Percentiles rank a stretch among this genome's conserved stretches.
Evolutionary conservation across 2,797 vertebrate genomes (phyloP).

Genomic region (Cuculus canorus): DNA sequence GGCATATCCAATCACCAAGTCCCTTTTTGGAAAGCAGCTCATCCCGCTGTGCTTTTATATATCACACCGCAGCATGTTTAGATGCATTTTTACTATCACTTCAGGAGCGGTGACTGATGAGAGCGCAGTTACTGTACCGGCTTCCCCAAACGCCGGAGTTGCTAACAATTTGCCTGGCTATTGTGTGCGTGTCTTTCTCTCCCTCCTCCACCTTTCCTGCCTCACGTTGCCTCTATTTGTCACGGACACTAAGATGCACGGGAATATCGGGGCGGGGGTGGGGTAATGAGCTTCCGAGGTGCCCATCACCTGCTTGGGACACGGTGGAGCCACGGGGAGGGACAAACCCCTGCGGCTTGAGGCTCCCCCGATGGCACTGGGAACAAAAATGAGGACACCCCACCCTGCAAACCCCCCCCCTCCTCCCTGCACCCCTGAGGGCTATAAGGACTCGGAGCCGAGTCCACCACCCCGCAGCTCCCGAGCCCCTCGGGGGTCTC

Average conservation of each 20-base stretch:
- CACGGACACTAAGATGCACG: conserved; percentile 21
- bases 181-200: conserved; percentile 44
- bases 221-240: conserved; percentile 32
- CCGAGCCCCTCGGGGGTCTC: background rate
- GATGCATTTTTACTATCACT: conserved; percentile 94
- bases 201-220: conserved; percentile 21
- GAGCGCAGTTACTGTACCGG: conserved; percentile 87
- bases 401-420: conserved; percentile 74
- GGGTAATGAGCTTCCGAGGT: background rate
- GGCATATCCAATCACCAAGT: conserved; percentile 93
- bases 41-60: conserved; percentile 99
- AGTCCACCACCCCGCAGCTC: no score
- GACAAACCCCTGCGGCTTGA: conserved; percentile 78
- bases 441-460: background rate
- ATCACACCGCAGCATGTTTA: conserved; percentile 94
- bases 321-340: conserved; percentile 76
- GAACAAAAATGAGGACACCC: conserved; percentile 64
- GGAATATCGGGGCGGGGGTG: background rate
- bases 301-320: conserved; percentile 65
- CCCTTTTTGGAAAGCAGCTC: conserved; percentile 93
- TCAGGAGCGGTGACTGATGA: conserved; percentile 94
- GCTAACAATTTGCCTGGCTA: conserved; percentile 39
- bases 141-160: conserved; percentile 75
- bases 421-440: conserved; percentile 3
- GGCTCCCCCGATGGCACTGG: conserved; percentile 75